A percentile compares a stretch with the other conserved stretches of the same genome.
phyloP scores from a whole-genome alignment of 2,888 invertebrate species.

The Hemistola chrysoprasaria region DNA sequence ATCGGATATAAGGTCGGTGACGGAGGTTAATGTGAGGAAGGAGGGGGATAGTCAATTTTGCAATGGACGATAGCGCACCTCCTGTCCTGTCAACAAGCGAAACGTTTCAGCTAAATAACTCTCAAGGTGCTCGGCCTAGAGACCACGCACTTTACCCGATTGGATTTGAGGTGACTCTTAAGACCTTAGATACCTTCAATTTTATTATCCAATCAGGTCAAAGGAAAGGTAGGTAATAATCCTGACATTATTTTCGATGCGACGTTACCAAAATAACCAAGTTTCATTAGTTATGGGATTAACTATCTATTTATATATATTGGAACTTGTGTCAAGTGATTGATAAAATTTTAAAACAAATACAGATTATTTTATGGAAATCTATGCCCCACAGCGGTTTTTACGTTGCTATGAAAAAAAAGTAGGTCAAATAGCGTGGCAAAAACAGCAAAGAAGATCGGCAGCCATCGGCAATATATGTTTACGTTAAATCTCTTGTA shows the following conservation, averaged over 20 bases:
- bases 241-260: background rate
- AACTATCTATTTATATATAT: too few species aligned
- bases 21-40: constrained; percentile 26
- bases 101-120: constrained; percentile 75
- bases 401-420: too few species aligned
- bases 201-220: constrained; percentile 21
- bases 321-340: too few species aligned
- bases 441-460: constrained; percentile 23
- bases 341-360: too few species aligned
- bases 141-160: constrained; percentile 72
- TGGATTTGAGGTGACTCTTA: constrained; percentile 65
- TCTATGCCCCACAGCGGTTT: too few species aligned
- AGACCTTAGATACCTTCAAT: constrained; percentile 44
- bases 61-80: constrained; percentile 46
- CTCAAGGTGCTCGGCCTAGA: constrained; percentile 52
- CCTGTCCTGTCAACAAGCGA: constrained; percentile 66
- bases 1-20: constrained; percentile 26
- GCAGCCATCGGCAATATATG: constrained; percentile 49
- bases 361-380: too few species aligned
- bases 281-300: too few species aligned
- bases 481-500: constrained; percentile 69
- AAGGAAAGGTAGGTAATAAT: background rate
- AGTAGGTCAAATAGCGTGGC: too few species aligned
- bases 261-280: too few species aligned
- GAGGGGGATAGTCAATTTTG: constrained; percentile 40